Evolutionary conservation across 2,888 invertebrate species (phyloP).

Genomic region (Dioctria linearis): DNA sequence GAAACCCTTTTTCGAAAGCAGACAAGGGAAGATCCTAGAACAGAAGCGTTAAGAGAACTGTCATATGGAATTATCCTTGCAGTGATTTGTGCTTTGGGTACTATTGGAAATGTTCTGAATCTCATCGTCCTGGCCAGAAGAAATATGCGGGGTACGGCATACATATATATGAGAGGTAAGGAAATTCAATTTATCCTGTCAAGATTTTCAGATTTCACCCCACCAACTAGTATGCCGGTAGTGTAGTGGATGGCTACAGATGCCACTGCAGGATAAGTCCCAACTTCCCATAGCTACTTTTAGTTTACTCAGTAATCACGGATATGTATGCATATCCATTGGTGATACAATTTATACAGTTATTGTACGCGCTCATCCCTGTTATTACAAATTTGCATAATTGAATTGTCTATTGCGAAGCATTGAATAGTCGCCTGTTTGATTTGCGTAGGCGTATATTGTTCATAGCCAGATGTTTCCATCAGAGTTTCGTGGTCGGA

Average conservation of each 20-base stretch:
- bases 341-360: conserved; percentile 14
- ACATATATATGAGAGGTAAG: conserved; percentile 84
- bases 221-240: not conserved
- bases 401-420: conserved; percentile 33
- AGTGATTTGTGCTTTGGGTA: conserved; percentile 80
- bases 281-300: not conserved
- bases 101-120: conserved; percentile 85
- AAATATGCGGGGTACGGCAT: conserved; percentile 85
- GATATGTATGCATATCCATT: not conserved
- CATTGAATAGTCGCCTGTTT: not conserved
- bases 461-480: not conserved
- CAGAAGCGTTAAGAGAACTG: conserved; percentile 74
- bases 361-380: conserved; percentile 21
- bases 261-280: not conserved
- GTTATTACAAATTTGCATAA: conserved; percentile 40
- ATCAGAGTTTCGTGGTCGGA: not conserved
- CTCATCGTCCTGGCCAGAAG: conserved; percentile 83
- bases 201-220: conserved; percentile 1
- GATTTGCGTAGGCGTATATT: not conserved
- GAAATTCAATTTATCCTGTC: conserved; percentile 56
- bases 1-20: conserved; percentile 52
- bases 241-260: no score
- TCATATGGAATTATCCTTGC: conserved; percentile 80
- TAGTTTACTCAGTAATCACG: not conserved
- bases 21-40: conserved; percentile 75